phyloP scores from a whole-genome alignment of 2,797 vertebrate genomes.

The Phrynocephalus guinanensis region DNA sequence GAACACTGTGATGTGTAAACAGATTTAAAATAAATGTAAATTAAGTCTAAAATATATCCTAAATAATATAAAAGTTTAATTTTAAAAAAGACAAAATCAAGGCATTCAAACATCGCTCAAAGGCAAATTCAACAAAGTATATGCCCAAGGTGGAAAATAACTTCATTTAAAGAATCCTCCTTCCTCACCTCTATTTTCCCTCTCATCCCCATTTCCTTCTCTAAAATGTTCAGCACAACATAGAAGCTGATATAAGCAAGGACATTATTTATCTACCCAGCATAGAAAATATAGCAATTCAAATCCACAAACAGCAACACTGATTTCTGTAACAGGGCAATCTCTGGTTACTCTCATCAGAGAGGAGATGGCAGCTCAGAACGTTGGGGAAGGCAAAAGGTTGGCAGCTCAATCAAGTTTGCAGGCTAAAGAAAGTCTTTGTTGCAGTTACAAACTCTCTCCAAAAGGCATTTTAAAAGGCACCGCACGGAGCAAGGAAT shows the following conservation, averaged over 20 bases:
- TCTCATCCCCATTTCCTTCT: background rate
- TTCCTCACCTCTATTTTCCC: background rate
- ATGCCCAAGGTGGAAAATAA: background rate
- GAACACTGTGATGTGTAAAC: background rate
- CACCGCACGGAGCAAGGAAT: conserved; percentile 3
- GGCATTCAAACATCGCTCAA: background rate
- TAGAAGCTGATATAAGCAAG: background rate
- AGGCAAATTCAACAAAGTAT: background rate
- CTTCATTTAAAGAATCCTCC: background rate
- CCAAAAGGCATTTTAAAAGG: conserved; percentile 15
- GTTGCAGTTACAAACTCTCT: background rate
- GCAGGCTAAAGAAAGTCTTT: background rate
- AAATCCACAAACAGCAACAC: background rate
- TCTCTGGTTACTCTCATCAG: background rate
- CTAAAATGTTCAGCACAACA: background rate
- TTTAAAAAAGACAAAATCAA: background rate
- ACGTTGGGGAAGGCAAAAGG: background rate
- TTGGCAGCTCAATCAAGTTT: background rate
- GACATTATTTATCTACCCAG: background rate
- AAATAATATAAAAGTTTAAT: background rate
- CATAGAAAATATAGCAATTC: background rate
- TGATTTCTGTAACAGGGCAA: background rate
- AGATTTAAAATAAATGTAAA: background rate
- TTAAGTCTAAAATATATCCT: background rate
- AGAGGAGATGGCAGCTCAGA: background rate